These are phyloP conservation scores for Furnarius figulus DNA, from an alignment of 2,113 vertebrate species.

Conservation along the genomic window DNA sequence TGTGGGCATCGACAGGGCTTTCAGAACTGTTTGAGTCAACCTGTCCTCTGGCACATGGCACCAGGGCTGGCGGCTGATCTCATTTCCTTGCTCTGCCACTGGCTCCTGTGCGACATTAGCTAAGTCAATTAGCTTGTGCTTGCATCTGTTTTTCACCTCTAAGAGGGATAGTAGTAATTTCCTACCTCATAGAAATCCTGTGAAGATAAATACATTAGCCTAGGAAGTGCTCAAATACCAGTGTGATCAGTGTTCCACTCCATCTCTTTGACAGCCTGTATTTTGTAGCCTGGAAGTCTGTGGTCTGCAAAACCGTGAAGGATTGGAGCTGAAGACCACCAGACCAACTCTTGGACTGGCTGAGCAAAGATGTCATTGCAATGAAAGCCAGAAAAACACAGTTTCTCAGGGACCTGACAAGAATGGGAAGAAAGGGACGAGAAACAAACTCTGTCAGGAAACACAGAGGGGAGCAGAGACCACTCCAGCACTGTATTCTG, in stretches of 20 bases:
- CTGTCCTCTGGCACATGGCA: background rate
- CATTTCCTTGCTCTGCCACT: background rate
- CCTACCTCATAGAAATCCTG: constrained; percentile 22
- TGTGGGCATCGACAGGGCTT: background rate
- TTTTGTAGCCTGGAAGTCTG: background rate
- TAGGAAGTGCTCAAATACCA: constrained; percentile 1
- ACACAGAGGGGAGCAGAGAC: background rate
- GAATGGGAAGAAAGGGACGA: background rate
- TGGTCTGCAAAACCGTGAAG: background rate
- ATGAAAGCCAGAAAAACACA: background rate
- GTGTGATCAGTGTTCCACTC: background rate
- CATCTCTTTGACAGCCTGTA: background rate
- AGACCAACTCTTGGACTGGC: background rate
- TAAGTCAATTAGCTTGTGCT: constrained; percentile 45
- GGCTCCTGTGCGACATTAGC: background rate
- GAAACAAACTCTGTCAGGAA: background rate
- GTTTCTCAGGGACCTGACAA: background rate
- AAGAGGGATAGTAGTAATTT: constrained; percentile 29
- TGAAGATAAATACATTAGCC: constrained; percentile 27
- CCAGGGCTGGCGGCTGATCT: background rate
- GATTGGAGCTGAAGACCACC: background rate
- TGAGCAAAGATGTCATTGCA: background rate
- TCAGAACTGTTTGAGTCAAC: background rate
- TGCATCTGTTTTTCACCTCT: constrained; percentile 47
- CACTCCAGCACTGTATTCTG: background rate